Percentiles rank a stretch among this genome's conserved stretches.
These are phyloP conservation scores for Gopherus evgoodei DNA, from an alignment of 2,113 vertebrate species.

Conservation along the genomic window DNA sequence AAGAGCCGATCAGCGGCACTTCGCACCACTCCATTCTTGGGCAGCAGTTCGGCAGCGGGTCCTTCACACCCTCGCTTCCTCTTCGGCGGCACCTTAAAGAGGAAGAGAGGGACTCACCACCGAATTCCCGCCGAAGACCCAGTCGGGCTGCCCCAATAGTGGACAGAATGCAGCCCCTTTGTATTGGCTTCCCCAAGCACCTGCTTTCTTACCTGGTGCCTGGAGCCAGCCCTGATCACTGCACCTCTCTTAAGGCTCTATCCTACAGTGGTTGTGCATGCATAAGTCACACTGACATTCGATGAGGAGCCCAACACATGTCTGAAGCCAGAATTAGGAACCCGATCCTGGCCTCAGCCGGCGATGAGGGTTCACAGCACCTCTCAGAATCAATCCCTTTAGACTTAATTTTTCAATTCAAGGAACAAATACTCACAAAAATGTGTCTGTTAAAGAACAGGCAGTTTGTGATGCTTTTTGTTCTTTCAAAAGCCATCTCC, in stretches of 20 bases:
- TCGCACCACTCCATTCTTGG: no score
- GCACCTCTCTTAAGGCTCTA: neutral
- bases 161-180: no score
- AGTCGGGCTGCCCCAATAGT: no score
- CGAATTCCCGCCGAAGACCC: no score
- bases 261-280: neutral
- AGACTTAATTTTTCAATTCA: neutral
- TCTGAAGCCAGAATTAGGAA: rapidly evolving
- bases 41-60: no score
- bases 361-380: neutral
- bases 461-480: neutral
- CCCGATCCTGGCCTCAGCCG: neutral
- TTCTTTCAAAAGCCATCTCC: neutral
- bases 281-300: rapidly evolving
- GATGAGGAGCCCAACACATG: neutral
- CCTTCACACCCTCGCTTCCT: no score
- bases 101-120: no score
- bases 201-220: no score
- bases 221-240: no score
- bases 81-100: no score
- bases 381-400: neutral
- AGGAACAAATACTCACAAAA: neutral
- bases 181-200: no score
- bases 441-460: neutral
- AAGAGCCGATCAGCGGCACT: no score